phyloP scores from a whole-genome alignment of 2,797 vertebrate species.

The Sebastes dallii region DNA sequence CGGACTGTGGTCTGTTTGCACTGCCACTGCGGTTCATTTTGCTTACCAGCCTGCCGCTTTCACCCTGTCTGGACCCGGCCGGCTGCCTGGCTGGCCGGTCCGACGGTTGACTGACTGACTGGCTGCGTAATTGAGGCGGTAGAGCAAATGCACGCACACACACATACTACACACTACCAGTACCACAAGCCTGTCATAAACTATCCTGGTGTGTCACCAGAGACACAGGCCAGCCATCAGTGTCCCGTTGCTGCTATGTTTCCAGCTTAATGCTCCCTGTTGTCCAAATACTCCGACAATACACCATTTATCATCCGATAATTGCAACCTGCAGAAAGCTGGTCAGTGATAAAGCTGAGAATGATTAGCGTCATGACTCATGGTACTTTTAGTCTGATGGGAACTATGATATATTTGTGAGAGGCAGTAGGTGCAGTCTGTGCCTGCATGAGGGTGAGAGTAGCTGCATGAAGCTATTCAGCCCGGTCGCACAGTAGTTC shows the following conservation, averaged over 20 bases:
- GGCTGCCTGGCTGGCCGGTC: constrained; percentile 26
- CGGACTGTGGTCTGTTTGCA: constrained; percentile 73
- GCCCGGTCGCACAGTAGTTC: too few species aligned
- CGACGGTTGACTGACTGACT: constrained; percentile 45
- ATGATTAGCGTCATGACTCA: constrained; percentile 50
- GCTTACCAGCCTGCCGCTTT: constrained; percentile 59
- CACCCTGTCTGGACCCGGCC: constrained; percentile 51
- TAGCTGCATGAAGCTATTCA: too few species aligned
- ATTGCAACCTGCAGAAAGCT: constrained; percentile 48
- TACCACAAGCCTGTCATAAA: constrained; percentile 52
- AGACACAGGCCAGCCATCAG: constrained; percentile 37
- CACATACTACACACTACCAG: constrained; percentile 1
- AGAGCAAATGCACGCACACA: constrained; percentile 27
- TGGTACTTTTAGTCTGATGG: constrained; percentile 15
- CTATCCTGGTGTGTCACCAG: constrained; percentile 25
- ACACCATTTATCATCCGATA: constrained; percentile 37
- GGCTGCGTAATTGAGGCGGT: constrained; percentile 54
- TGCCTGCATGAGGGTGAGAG: background rate
- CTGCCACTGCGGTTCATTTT: constrained; percentile 68
- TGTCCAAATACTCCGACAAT: constrained; percentile 41
- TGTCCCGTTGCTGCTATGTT: constrained; percentile 4
- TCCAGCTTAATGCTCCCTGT: constrained; percentile 31
- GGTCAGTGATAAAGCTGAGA: constrained; percentile 36
- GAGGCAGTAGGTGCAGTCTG: background rate
- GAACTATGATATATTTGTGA: constrained; percentile 1